Percentiles rank a stretch among this genome's conserved stretches.
Evolutionary conservation across 2,113 vertebrate genomes (phyloP).

Genomic region (Malurus melanocephalus): DNA sequence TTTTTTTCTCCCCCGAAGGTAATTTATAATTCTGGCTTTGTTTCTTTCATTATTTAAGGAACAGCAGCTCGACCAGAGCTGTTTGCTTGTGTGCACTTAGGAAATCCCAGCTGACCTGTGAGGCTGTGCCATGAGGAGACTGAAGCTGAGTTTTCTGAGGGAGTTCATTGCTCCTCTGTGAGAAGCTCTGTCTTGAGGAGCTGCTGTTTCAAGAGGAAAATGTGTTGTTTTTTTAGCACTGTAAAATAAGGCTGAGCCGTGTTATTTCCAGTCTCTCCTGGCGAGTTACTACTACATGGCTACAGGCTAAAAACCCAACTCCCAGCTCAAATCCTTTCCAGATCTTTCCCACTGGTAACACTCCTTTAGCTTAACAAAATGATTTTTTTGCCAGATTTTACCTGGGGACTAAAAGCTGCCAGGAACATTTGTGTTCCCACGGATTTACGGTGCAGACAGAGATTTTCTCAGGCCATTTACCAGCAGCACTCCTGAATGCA

Average conservation of each 20-base stretch:
- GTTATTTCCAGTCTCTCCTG: neutral
- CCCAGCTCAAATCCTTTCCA: neutral
- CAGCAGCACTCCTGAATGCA: neutral
- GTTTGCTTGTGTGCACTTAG: neutral
- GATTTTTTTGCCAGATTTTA: neutral
- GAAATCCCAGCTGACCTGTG: neutral
- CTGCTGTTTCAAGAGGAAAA: neutral
- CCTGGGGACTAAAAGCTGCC: neutral
- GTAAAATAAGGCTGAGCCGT: neutral
- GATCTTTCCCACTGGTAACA: neutral
- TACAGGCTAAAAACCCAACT: neutral
- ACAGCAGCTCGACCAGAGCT: neutral
- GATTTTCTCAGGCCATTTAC: neutral
- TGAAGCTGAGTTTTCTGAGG: neutral
- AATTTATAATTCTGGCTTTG: accelerated
- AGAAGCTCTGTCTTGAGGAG: neutral
- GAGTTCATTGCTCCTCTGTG: neutral
- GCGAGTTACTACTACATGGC: neutral
- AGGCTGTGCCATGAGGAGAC: neutral
- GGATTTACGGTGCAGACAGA: neutral
- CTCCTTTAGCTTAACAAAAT: neutral
- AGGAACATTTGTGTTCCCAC: too few species aligned
- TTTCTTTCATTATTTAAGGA: neutral
- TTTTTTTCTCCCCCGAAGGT: neutral
- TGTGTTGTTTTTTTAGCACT: neutral